These are phyloP conservation scores for Epizoanthus ramosus DNA, from an alignment of 92 coral and sea anemone species.

Conservation along the genomic window DNA sequence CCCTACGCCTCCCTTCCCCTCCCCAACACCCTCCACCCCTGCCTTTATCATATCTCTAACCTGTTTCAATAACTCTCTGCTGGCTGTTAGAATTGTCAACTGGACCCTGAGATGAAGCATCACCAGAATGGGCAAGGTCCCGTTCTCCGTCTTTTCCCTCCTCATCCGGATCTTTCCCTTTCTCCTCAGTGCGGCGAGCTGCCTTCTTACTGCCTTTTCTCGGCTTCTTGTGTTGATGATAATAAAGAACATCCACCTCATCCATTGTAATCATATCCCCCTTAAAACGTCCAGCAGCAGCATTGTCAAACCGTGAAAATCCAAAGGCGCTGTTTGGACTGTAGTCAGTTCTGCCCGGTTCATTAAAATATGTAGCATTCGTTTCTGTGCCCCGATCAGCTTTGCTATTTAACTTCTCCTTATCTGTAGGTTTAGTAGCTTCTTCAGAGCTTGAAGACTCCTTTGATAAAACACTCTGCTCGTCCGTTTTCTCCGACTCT, in stretches of 20 bases:
- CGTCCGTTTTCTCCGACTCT: not conserved
- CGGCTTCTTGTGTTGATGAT: conserved; percentile 40
- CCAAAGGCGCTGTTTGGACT: not conserved
- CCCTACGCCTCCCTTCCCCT: too few relatives aligned
- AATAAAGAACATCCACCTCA: conserved; percentile 51
- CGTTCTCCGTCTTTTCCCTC: not conserved
- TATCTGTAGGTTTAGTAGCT: not conserved
- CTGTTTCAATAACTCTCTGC: conserved; percentile 9
- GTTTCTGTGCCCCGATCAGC: conserved; percentile 5
- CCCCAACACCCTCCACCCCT: too few relatives aligned
- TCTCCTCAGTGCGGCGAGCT: not conserved
- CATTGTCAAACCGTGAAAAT: conserved; percentile 1
- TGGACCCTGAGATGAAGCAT: not conserved
- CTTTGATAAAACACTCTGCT: not conserved
- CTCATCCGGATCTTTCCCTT: not conserved
- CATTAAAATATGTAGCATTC: conserved; percentile 6
- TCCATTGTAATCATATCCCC: conserved; percentile 47
- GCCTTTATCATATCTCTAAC: not conserved
- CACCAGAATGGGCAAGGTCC: not conserved
- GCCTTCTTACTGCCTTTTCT: conserved; percentile 22
- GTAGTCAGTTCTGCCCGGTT: not conserved
- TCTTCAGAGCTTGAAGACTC: not conserved
- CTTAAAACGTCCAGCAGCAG: not conserved
- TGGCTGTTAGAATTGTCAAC: not conserved
- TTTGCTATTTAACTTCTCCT: not conserved